Evolutionary conservation across 1,140 invertebrate species (phyloP).

Genomic region (Helicoverpa zea): DNA sequence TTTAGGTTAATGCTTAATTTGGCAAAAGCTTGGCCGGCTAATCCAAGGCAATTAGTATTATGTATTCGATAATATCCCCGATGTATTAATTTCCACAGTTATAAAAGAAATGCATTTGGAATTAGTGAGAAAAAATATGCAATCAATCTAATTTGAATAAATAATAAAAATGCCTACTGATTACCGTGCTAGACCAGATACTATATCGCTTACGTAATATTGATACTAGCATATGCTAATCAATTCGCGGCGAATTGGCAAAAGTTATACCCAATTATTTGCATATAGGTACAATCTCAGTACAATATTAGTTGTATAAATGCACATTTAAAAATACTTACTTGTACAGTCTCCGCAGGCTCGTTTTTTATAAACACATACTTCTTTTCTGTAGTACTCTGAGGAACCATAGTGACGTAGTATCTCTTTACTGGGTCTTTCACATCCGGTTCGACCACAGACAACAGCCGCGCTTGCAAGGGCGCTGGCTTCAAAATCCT

Average conservation of each 20-base stretch:
- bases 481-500: slow-evolving; percentile 83
- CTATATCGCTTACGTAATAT: neutral
- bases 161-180: slow-evolving; percentile 1
- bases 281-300: neutral
- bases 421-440: slow-evolving; percentile 74
- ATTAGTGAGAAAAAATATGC: neutral
- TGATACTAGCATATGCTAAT: neutral
- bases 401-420: slow-evolving; percentile 78
- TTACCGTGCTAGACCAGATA: neutral
- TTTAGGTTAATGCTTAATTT: too few species aligned
- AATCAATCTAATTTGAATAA: neutral
- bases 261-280: too few species aligned
- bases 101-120: too few species aligned
- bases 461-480: slow-evolving; percentile 74
- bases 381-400: slow-evolving; percentile 81
- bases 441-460: slow-evolving; percentile 72
- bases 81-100: too few species aligned
- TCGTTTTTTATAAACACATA: slow-evolving; percentile 85
- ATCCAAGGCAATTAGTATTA: too few species aligned
- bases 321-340: slow-evolving; percentile 56
- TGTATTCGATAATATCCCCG: too few species aligned
- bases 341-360: slow-evolving; percentile 80
- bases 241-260: neutral
- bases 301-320: neutral
- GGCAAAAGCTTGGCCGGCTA: too few species aligned